Conservation (phyloP, 2,113 vertebrate species). For the Meriones unguiculatus region DNA sequence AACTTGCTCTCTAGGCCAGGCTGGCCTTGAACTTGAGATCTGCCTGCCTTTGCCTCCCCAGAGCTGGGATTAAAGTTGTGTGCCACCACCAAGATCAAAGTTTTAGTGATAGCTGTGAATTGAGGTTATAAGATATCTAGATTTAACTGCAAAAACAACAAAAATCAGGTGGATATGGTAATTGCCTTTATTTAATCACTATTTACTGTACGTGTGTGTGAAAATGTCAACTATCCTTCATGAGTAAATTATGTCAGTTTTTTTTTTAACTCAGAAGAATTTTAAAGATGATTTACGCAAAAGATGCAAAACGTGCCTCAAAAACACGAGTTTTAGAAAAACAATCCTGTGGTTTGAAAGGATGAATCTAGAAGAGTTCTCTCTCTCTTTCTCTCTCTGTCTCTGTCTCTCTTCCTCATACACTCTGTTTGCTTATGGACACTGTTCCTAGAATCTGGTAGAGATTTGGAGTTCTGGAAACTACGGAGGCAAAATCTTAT, state of each 20-base stretch:
- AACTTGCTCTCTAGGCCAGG: neutral
- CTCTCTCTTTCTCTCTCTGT: no score
- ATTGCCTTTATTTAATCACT: neutral
- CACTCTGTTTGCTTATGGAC: neutral
- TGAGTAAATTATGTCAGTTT: neutral
- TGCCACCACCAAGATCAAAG: neutral
- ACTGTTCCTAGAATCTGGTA: neutral
- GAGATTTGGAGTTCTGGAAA: neutral
- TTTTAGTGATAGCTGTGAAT: neutral
- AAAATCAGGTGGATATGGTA: neutral
- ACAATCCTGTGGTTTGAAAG: constrained; percentile 14
- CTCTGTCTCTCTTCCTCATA: neutral
- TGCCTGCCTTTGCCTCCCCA: neutral
- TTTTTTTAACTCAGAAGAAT: neutral
- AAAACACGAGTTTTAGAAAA: constrained; percentile 34
- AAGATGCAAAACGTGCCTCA: constrained; percentile 13
- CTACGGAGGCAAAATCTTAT: neutral
- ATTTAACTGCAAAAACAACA: constrained; percentile 8
- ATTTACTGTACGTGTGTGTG: neutral
- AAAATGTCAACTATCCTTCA: neutral
- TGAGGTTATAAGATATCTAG: constrained; percentile 24
- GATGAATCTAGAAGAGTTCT: neutral
- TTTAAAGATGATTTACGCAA: constrained; percentile 30
- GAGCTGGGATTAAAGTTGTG: neutral
- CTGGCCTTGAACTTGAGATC: neutral